Evolutionary conservation across 2,888 invertebrate genomes (phyloP).

Genomic region (Rhaphigaster nebulosa): DNA sequence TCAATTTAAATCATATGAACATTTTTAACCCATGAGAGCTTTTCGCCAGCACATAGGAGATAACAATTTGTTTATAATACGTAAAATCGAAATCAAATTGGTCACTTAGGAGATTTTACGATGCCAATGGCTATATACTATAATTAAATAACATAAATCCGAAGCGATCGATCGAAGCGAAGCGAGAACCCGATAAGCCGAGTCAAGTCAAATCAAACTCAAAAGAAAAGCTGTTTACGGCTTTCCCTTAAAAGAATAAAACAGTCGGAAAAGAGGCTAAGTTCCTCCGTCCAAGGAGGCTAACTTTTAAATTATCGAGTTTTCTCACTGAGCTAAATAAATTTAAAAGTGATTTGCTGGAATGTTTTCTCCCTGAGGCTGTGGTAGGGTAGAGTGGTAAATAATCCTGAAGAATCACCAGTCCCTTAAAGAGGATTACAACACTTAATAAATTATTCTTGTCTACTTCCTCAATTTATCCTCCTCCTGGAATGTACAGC

Average conservation of each 20-base stretch:
- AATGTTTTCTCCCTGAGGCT: not conserved
- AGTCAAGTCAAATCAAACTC: not conserved
- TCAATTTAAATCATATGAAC: no score
- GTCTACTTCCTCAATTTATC: not conserved
- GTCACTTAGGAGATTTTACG: no score
- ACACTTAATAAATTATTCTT: constrained; percentile 23
- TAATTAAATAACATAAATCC: not conserved
- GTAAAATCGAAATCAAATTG: no score
- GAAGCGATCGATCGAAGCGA: not conserved
- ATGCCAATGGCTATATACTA: no score
- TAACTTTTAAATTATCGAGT: not conserved
- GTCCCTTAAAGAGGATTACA: not conserved
- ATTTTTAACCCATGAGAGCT: no score
- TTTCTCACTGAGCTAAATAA: not conserved
- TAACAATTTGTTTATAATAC: no score
- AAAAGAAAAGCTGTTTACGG: not conserved
- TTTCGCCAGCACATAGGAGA: no score
- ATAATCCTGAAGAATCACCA: not conserved
- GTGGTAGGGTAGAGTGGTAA: not conserved
- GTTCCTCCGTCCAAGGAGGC: not conserved
- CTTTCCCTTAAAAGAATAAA: not conserved
- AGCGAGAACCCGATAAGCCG: not conserved
- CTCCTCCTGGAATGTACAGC: not conserved
- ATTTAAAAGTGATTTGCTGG: constrained; percentile 19
- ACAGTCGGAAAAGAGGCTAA: not conserved